Base-by-base conservation (phyloP, 2,888 invertebrate genomes). In the Catotricha subobsoleta region DNA sequence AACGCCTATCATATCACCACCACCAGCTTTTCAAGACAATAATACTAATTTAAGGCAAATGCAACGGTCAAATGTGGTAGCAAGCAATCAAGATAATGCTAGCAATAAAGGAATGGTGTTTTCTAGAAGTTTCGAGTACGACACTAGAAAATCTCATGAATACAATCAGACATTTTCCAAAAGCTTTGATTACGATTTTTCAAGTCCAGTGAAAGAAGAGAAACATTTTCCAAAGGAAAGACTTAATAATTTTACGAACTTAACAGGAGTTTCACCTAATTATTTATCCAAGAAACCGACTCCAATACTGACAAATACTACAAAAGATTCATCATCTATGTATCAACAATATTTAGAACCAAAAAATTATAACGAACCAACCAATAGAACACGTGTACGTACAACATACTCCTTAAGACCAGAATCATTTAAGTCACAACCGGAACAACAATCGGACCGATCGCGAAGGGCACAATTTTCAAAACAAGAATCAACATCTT, bases 1-100 rank as follows among this genome's bases (percentile, higher is more conserved):
- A 12, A 76, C 76, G 1, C 76, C 76, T 7, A 77, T 77, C 44
- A 69, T 77, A 36, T 76, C 76, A 13, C 76, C 76, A 9, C 76
- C 76, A 1, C 76, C 74, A 9, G 76, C 76, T 9, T 77, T 77
- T 54, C 76, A 77, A 53, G 75, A 75, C 12, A 33, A 18, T n/a
- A 40, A 40, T 18, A n/a, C 33, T 3, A 13, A 13, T 10, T 23
- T 12, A n/a, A 41, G 43, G 21, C 35, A 42, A 42, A 28, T 35
- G 38, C 37, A 34, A 16, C 33, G 34, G 1, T 60, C 70, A 31
- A 67, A 69, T 1, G 66, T 69, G 47, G 69, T 69, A 1, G 67
- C 70, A 21, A 18, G 20, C n/a, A 30, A 30, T 20, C 27, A 30
- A 13, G 20, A 37, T 33, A 40, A 41, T 34, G 25, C 30, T 13